Percentiles rank a stretch among this genome's conserved stretches.
Evolutionary conservation across 2,888 invertebrate species (phyloP).

Genomic region (Seira sanloemensis): DNA sequence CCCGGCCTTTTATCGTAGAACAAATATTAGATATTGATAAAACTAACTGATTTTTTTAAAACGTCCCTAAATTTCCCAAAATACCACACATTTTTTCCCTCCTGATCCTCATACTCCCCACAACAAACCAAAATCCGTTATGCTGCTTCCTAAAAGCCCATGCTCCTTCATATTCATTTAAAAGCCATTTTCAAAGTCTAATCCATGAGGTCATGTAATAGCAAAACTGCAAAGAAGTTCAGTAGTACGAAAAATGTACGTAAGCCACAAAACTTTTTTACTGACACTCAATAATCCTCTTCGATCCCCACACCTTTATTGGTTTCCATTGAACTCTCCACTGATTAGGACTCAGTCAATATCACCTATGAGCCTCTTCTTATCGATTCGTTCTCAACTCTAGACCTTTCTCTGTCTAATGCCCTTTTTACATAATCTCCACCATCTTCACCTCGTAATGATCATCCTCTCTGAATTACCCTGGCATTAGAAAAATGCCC

Average conservation of each 20-base stretch:
- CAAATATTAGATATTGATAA: too few relatives aligned
- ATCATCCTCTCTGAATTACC: not conserved
- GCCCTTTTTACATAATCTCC: not conserved
- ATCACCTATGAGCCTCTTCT: too few relatives aligned
- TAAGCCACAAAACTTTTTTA: not conserved
- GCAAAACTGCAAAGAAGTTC: slow-evolving; percentile 21
- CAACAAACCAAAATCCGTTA: not conserved
- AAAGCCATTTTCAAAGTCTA: not conserved
- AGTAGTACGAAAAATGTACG: slow-evolving; percentile 19
- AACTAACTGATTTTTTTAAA: too few relatives aligned
- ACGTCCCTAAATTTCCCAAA: too few relatives aligned
- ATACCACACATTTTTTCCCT: too few relatives aligned
- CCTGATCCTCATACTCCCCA: not conserved
- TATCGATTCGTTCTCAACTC: not conserved
- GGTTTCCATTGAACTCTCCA: not conserved
- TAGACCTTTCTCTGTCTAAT: not conserved
- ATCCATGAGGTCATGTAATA: not conserved
- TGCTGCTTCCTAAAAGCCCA: not conserved
- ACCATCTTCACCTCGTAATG: not conserved
- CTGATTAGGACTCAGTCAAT: not conserved
- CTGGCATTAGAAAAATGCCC: not conserved
- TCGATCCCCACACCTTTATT: not conserved
- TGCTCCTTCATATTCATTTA: not conserved
- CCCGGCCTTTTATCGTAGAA: too few relatives aligned
- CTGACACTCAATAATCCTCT: slow-evolving; percentile 12